Conservation (phyloP, 2,888 invertebrate species). For the Nebria brevicollis region DNA sequence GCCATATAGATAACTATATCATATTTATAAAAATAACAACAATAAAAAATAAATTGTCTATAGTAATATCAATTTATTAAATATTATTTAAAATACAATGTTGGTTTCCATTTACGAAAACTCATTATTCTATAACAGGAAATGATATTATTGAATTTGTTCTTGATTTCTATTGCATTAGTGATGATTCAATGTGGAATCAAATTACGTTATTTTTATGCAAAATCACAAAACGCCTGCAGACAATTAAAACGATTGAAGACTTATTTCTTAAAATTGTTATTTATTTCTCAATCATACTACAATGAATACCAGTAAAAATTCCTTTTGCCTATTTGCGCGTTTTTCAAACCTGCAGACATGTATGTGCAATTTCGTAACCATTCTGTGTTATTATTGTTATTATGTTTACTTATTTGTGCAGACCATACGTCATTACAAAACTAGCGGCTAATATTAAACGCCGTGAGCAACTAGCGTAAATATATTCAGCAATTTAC, state of each 20-base stretch:
- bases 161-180: too few species aligned
- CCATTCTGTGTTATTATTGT: not conserved
- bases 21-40: not conserved
- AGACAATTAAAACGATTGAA: not conserved
- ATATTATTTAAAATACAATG: too few species aligned
- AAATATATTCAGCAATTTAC: constrained; percentile 12
- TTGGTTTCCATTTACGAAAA: too few species aligned
- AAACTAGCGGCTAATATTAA: not conserved
- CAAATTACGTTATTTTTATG: too few species aligned
- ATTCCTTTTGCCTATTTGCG: not conserved
- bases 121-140: too few species aligned
- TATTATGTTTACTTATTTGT: not conserved
- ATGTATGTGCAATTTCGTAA: not conserved
- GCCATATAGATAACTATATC: not conserved
- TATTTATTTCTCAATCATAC: not conserved
- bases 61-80: too few species aligned
- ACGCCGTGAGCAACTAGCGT: constrained; percentile 5
- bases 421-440: not conserved
- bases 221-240: too few species aligned
- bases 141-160: too few species aligned
- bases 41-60: not conserved
- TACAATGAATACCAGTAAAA: not conserved
- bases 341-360: not conserved
- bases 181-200: too few species aligned
- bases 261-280: not conserved